Conservation (phyloP, 1,140 invertebrate species). For the Camponotus floridanus region DNA sequence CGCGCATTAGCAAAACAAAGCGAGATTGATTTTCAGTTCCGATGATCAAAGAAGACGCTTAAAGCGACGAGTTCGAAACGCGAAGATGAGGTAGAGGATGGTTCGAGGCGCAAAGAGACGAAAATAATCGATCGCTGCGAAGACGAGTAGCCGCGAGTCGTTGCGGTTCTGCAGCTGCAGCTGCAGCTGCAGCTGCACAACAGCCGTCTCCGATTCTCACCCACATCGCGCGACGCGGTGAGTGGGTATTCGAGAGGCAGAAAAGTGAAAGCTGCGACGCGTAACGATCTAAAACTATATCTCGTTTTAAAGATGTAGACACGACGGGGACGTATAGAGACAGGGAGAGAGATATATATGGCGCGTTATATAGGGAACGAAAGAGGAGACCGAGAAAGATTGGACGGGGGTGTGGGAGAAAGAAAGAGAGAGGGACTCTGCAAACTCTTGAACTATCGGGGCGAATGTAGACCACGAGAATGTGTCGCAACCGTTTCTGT, state of each 20-base stretch:
- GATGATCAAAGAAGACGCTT: background rate
- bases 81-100: background rate
- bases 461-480: constrained; percentile 74
- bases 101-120: background rate
- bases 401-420: constrained; percentile 4
- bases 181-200: constrained; percentile 17
- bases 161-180: constrained; percentile 24
- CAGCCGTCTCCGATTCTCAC: constrained; percentile 63
- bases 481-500: constrained; percentile 73
- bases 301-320: constrained; percentile 72
- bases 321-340: constrained; percentile 7
- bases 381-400: constrained; percentile 32
- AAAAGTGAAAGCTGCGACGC: constrained; percentile 81
- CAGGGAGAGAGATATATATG: constrained; percentile 17
- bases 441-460: constrained; percentile 75
- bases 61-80: background rate
- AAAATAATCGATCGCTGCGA: constrained; percentile 14
- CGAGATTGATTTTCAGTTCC: background rate
- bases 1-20: background rate
- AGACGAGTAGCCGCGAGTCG: background rate
- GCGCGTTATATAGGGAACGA: constrained; percentile 26
- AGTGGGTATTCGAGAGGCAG: constrained; percentile 75
- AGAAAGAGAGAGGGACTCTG: constrained; percentile 58
- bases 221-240: constrained; percentile 63
- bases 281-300: constrained; percentile 81